Evolutionary conservation across 2,113 vertebrate genomes (phyloP).

Genomic region (Syrmaticus mikado): DNA sequence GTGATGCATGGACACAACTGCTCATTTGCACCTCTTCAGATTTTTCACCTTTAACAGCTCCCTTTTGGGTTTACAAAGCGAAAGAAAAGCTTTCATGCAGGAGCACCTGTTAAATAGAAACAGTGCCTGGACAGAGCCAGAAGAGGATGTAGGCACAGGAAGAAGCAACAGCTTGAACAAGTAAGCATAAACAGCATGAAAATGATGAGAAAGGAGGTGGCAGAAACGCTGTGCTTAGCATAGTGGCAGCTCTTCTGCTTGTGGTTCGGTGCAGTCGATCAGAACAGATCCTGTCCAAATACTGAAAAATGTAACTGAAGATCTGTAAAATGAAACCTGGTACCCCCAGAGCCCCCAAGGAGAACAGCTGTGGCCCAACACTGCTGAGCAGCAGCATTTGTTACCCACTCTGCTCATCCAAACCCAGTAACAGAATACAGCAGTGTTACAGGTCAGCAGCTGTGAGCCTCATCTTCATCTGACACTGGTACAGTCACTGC

Average conservation of each 20-base stretch:
- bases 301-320: no score
- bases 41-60: not conserved
- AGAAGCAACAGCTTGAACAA: not conserved
- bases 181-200: not conserved
- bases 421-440: not conserved
- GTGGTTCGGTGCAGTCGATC: not conserved
- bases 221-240: not conserved
- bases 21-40: not conserved
- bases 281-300: not conserved
- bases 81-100: not conserved
- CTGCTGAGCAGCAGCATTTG: not conserved
- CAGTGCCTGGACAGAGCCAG: no score
- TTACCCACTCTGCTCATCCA: no score
- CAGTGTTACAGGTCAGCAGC: no score
- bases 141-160: no score
- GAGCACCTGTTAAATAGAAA: not conserved
- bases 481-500: not conserved
- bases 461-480: fast-evolving
- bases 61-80: not conserved
- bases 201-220: not conserved
- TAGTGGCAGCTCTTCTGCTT: not conserved
- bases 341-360: not conserved
- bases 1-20: not conserved
- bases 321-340: not conserved
- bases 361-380: not conserved